These are phyloP conservation scores for Eristalinus aeneus DNA, from an alignment of 2,888 invertebrate species.

Conservation along the genomic window DNA sequence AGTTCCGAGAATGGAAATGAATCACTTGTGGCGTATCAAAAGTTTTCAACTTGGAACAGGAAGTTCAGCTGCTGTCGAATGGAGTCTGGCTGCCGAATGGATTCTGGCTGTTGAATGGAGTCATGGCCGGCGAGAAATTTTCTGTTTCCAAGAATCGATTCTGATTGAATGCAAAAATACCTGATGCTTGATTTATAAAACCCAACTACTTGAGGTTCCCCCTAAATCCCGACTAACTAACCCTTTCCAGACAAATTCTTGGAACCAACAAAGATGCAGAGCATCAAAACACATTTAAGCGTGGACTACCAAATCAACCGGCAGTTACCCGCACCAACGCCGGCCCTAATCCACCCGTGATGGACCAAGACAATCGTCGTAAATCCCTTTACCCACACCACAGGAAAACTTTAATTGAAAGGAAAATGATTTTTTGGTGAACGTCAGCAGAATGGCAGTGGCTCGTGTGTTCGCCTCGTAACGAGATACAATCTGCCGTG, in stretches of 20 bases:
- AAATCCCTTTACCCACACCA: conserved; percentile 42
- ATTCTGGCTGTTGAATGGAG: too few relatives aligned
- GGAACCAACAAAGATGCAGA: not conserved
- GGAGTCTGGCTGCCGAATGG: too few relatives aligned
- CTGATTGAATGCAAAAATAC: too few relatives aligned
- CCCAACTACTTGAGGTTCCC: too few relatives aligned
- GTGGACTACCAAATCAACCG: conserved; percentile 52
- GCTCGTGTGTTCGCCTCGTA: conserved; percentile 6
- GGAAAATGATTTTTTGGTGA: conserved; percentile 65
- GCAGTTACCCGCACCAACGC: conserved; percentile 50
- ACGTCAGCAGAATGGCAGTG: conserved; percentile 59
- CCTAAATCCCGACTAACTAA: not conserved
- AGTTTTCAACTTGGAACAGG: not conserved
- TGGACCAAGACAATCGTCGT: conserved; percentile 61
- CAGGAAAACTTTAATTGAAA: conserved; percentile 65
- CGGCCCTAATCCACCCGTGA: conserved; percentile 61
- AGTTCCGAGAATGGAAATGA: not conserved
- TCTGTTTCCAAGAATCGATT: too few relatives aligned
- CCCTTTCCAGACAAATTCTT: not conserved
- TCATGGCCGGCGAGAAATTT: too few relatives aligned
- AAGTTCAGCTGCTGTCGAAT: not conserved
- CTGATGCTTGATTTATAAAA: too few relatives aligned
- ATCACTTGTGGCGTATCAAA: not conserved
- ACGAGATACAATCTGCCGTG: conserved; percentile 22
- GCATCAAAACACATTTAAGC: conserved; percentile 33